Evolutionary conservation across 2,113 vertebrate species (phyloP), one percentile per base, ranked within the genome.

Genomic region (Leptosomus discolor): DNA sequence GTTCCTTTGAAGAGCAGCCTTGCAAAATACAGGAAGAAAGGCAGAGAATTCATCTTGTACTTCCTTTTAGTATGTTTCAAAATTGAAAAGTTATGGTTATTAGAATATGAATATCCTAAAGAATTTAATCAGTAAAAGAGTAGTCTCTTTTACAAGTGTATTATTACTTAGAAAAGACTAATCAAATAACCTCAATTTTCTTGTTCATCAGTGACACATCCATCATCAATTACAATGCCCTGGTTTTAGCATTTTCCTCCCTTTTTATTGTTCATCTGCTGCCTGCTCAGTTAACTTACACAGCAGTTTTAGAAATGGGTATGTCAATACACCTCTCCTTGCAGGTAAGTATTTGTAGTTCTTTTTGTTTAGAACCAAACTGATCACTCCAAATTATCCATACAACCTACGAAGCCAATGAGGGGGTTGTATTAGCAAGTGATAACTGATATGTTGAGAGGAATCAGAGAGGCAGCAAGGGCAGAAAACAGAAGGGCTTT

Each of bases 141-240:
- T 61, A 75, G 11, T 43, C 57, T 58, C 20, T 89, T 73, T 88
- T 32, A 3, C 34, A 78, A 8, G 1, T 43, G 15, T 30, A 71
- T 43, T 68, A 21, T 65, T 68, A 94, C 48, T 85, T 58, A 22
- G 43, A 84, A 92, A 79, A 84, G 51, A 78, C 21, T 53, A 68
- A 91, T 69, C n/a, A 90, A 86, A 94, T 57, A 61, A 90, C 57
- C 14, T 92, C 37, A 50, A 50, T 90, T 84, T 96, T 90, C 85
- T 60, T 74, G 45, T 63, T 94, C 74, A 64, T 88, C 63, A 74
- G 14, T 77, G 82, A 90, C 88, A 94, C 20, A 90, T 56, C 60
- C 60, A 58, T 54, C 78, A 67, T 37, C 46, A 80, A 69, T n/a
- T 63, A 94, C 79, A 75, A 83, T 34, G 29, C n/a, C 29, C 21